phyloP scores from a whole-genome alignment of 2,797 vertebrate genomes.

The Heterohyrax brucei region DNA sequence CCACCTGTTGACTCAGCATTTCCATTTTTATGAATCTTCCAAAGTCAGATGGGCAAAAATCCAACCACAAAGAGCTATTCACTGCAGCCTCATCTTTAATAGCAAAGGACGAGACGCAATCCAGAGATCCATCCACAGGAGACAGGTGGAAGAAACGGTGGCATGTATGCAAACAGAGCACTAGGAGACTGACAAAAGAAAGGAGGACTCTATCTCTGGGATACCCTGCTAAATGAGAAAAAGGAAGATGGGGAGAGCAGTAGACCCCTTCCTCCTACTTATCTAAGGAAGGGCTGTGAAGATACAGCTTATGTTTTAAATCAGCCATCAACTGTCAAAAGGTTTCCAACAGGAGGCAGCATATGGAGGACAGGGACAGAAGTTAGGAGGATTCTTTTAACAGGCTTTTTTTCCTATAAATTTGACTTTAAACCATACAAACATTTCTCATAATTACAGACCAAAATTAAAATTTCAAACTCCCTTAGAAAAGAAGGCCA shows the following conservation, averaged over 20 bases:
- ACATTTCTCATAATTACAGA: slow-evolving; percentile 43
- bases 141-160: too few species aligned
- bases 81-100: neutral
- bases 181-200: slow-evolving; percentile 1
- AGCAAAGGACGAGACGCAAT: too few species aligned
- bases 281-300: slow-evolving; percentile 10
- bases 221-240: neutral
- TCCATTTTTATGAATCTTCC: neutral
- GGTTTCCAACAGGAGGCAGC: neutral
- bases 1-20: slow-evolving; percentile 11
- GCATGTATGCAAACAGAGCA: neutral
- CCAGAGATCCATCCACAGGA: too few species aligned
- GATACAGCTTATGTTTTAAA: slow-evolving; percentile 31
- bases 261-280: slow-evolving; percentile 7
- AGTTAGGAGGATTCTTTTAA: neutral
- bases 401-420: neutral
- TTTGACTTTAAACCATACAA: slow-evolving; percentile 47
- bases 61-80: neutral
- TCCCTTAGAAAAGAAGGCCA: neutral
- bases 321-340: slow-evolving; percentile 8
- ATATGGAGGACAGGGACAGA: neutral
- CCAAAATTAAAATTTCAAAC: slow-evolving; percentile 40
- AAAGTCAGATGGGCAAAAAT: slow-evolving; percentile 27
- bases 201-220: neutral
- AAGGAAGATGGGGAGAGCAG: neutral